Base-by-base conservation (phyloP, 1,140 invertebrate genomes). In the Drosophila malerkotliana region DNA sequence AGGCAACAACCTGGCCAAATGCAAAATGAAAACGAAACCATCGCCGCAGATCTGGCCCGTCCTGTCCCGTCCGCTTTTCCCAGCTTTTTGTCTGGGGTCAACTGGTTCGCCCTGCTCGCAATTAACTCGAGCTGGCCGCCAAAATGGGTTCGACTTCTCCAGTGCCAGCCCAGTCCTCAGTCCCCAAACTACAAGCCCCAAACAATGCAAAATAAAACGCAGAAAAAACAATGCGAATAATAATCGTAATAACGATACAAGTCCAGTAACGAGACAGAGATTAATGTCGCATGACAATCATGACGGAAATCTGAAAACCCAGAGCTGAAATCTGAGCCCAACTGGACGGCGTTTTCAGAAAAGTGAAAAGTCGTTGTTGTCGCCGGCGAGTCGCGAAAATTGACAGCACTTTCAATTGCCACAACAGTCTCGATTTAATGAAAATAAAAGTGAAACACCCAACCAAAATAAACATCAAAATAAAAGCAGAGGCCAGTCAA, bases 261-360 rank as follows among this genome's bases (percentile, higher is more conserved):
- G 71, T 61, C 67, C 68, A 73, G 69, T 54, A 67, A 76, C 72
- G 54, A 77, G 52, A 57, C 67, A 69, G 64, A 77, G 73, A 77
- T 77, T 77, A 77, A 77, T 77, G 74, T 77, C 73, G 74, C 74
- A 77, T 77, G 74, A 77, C 74, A 77, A 77, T 77, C 74, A 77
- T 58, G 74, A 77, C 74, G 74, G 74, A 77, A 77, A 77, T 77
- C 72, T 77, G 57, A 66, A 74, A 76, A 49, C 48, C 49, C 53
- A 34, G 49, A 44, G 14, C 41, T 8, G 41, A 44, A 44, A 47
- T 21, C 44, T 24, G 44, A 47, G 9, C 41, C 41, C n/a, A 47
- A 45, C 45, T 75, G 72, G 71, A 74, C 71, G 37, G 24, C 14
- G 41, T 68, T 47, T 69, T 56, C 52, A 64, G 52, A 51, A 76